Conservation (phyloP, 2,888 invertebrate genomes). For the Cistogaster globosa region DNA sequence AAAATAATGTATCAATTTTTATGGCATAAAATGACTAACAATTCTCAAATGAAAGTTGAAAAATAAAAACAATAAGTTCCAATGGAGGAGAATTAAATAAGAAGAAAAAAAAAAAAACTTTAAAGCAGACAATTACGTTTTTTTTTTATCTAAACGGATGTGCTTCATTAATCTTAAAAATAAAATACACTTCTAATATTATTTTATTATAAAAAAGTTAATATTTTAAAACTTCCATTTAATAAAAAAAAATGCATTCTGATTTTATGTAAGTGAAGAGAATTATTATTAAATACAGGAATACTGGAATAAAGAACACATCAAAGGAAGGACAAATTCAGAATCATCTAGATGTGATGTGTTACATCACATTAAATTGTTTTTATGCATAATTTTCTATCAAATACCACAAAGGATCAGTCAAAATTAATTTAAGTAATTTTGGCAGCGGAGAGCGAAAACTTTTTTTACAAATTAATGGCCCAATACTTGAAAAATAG, state of each 20-base stretch:
- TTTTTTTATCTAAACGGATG: conserved; percentile 66
- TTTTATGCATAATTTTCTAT: no score
- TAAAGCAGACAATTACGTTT: conserved; percentile 42
- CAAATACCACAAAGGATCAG: no score
- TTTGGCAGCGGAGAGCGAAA: no score
- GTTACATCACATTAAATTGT: no score
- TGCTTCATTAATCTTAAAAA: conserved; percentile 62
- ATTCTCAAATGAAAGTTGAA: conserved; percentile 38
- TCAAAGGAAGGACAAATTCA: not conserved
- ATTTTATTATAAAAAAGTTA: not conserved
- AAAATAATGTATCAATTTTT: conserved; percentile 71
- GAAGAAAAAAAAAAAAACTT: not conserved
- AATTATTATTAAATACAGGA: no score
- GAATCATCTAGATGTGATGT: not conserved
- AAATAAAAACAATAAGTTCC: conserved; percentile 39
- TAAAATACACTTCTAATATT: conserved; percentile 44
- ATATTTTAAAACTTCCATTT: no score
- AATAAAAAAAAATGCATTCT: no score
- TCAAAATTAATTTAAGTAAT: no score
- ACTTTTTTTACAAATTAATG: no score
- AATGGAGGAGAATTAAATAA: conserved; percentile 10
- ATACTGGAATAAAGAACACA: conserved; percentile 26
- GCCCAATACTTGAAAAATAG: no score
- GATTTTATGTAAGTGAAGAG: no score
- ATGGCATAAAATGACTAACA: conserved; percentile 61